Conservation (phyloP, 2,888 invertebrate species). For the Drosophila nigritarsus region DNA sequence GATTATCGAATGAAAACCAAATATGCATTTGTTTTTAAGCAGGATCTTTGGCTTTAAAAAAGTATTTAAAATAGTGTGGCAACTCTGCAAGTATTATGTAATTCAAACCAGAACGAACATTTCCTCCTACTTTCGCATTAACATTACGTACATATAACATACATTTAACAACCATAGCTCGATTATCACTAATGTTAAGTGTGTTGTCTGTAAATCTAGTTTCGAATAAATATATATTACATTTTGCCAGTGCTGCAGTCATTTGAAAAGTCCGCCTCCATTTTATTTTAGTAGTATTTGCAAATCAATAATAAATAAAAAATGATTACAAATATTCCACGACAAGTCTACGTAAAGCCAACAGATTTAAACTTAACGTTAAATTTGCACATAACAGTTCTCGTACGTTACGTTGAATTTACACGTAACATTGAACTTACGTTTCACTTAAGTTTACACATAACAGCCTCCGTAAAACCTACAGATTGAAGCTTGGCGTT, state of each 20-base stretch:
- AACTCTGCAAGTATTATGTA: not conserved
- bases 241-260: not conserved
- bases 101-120: not conserved
- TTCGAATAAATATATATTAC: slow-evolving; percentile 3
- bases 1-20: not conserved
- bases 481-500: not conserved
- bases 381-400: not conserved
- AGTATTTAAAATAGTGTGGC: not conserved
- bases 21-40: not conserved
- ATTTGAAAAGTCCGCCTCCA: not conserved
- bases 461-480: not conserved
- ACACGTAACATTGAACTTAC: not conserved
- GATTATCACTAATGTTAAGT: slow-evolving; percentile 8
- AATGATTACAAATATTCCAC: not conserved
- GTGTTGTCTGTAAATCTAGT: not conserved
- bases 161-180: not conserved
- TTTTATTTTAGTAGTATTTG: not conserved
- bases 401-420: too few relatives aligned
- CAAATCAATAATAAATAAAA: not conserved
- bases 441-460: not conserved
- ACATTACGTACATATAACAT: not conserved
- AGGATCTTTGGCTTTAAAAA: slow-evolving; percentile 1
- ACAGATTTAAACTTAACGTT: not conserved
- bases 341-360: not conserved
- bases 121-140: not conserved